Conservation (phyloP, 2,113 vertebrate species). For the Ailuropoda melanoleuca region DNA sequence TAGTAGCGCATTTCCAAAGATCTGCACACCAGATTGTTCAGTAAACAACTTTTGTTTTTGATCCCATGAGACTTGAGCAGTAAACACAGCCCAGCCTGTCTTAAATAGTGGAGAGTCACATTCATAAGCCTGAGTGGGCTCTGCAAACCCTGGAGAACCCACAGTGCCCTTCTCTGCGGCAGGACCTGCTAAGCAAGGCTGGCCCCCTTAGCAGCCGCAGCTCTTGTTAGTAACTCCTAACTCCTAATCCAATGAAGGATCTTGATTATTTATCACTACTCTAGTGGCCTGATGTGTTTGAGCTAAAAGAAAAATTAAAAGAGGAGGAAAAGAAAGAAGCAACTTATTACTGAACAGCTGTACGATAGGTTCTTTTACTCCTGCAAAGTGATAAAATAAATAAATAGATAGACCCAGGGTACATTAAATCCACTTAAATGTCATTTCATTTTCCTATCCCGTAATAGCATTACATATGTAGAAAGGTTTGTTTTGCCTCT, state of each 20-base stretch:
- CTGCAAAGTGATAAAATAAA: background rate
- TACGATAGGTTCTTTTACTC: background rate
- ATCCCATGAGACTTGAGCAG: background rate
- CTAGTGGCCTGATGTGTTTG: background rate
- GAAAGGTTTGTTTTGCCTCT: background rate
- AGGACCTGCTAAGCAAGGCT: background rate
- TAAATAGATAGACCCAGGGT: background rate
- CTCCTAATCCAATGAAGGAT: rapidly evolving
- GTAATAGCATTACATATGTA: background rate
- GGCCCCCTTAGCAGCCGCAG: background rate
- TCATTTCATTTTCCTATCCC: background rate
- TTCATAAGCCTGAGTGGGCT: background rate
- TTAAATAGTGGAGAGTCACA: background rate
- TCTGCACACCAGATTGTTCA: background rate
- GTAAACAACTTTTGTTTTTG: background rate
- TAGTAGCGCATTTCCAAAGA: background rate
- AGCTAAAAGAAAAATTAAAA: background rate
- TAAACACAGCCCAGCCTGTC: background rate
- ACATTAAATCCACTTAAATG: background rate
- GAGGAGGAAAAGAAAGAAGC: background rate
- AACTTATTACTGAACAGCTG: background rate
- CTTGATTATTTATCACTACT: background rate
- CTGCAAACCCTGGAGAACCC: background rate
- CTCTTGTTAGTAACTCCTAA: background rate
- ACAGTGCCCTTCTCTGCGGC: background rate